phyloP scores from a whole-genome alignment of 2,888 invertebrate species.

The Amphipoea oculea region DNA sequence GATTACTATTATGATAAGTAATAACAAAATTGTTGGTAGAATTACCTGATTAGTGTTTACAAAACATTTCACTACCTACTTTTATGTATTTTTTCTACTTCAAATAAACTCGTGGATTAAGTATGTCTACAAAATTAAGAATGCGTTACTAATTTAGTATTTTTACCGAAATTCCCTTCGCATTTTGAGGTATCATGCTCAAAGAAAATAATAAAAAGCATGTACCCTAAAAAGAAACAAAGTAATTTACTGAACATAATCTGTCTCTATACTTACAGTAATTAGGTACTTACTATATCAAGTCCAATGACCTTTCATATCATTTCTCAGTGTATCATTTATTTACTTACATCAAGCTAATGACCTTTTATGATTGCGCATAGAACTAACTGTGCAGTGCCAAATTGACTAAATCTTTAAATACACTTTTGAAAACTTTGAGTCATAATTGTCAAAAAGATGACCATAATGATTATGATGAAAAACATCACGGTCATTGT shows the following conservation, averaged over 20 bases:
- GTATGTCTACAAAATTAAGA: neutral
- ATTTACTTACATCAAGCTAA: constrained; percentile 12
- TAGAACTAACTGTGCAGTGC: neutral
- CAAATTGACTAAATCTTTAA: neutral
- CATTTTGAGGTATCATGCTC: neutral
- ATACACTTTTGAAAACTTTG: neutral
- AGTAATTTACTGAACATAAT: neutral
- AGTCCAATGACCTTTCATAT: constrained; percentile 46
- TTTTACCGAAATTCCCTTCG: neutral
- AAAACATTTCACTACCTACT: neutral
- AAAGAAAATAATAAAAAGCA: neutral
- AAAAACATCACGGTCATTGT: neutral
- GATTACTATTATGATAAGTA: neutral
- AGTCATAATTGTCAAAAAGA: neutral
- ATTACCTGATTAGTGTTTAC: constrained; percentile 18
- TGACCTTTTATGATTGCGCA: constrained; percentile 29
- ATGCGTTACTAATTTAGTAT: neutral
- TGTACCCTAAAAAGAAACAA: neutral
- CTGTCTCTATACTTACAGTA: neutral
- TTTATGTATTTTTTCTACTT: neutral
- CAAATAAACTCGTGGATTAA: neutral
- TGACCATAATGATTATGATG: neutral
- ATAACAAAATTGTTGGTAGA: constrained; percentile 3
- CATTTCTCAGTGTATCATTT: constrained; percentile 33
- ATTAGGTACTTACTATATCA: neutral